Evolutionary conservation across 2,797 vertebrate species (phyloP), one percentile per base, ranked within the genome.

Genomic region (Myotis daubentonii): DNA sequence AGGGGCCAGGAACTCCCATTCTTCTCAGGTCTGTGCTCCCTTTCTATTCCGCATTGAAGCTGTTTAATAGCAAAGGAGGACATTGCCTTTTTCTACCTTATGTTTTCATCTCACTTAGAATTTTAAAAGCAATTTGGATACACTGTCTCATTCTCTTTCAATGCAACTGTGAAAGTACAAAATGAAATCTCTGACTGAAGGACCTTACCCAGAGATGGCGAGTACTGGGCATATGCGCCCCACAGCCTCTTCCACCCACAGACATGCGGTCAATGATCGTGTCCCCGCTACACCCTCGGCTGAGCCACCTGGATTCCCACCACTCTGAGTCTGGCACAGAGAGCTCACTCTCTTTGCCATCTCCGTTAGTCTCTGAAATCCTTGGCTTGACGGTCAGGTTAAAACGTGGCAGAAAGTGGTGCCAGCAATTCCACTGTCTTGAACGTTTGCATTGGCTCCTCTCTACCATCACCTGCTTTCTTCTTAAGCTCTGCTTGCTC

Each of bases 171-270:
- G 66, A 70, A 19, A 65, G 70, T 68, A 13, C 11, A 55, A 5
- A 49, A 38, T 49, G n/a, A 78, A 30, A 28, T 49, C 71, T 71
- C 38, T n/a, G 8, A 36, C 49, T 15, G 16, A 12, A 53, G 71
- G 20, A 25, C 41, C 38, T 62, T 1, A 12, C 8, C 28, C 65
- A 33, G 41, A 12, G 13, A 17, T 33, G 72, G 55, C 55, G 20
- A 13, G n/a, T 49, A 1, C 2, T 9, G 5, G 38, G 41, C 20
- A 6, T 5, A 0, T 0, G 0, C 8, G 5, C 8, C 17, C 17
- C 25, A 3, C 4, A n/a, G 47, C 30, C 28, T n/a, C 44, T 23
- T 1, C 28, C 2, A 1, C 51, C 47, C 3, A 10, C 72, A 49
- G 30, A 47, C 8, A 2, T 6, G 16, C 55, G 36, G 6, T 36